These are phyloP conservation scores for Nothobranchius furzeri DNA, from an alignment of 2,113 vertebrate species.

Conservation along the genomic window DNA sequence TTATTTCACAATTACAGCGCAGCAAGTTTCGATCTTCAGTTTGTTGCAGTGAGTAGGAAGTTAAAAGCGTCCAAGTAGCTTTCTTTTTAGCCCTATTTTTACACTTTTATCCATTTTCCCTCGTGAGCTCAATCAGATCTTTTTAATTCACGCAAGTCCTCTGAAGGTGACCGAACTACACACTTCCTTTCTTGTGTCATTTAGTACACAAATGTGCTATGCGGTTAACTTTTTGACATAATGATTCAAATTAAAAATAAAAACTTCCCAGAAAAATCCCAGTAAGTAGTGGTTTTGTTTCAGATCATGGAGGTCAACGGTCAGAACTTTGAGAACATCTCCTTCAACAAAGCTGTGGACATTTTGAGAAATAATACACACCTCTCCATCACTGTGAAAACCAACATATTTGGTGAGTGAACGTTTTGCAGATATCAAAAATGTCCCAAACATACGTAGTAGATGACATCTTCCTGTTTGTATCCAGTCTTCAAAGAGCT, in stretches of 20 bases:
- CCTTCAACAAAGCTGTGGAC: constrained; percentile 90
- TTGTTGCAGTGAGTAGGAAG: neutral
- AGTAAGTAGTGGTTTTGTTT: constrained; percentile 11
- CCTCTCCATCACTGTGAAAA: constrained; percentile 96
- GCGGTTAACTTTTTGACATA: neutral
- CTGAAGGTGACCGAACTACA: neutral
- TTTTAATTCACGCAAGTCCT: neutral
- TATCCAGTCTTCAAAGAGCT: constrained; percentile 93
- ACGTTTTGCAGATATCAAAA: neutral
- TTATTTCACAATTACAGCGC: neutral
- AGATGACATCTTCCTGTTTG: neutral
- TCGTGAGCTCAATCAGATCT: too few relatives aligned
- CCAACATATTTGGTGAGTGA: constrained; percentile 95
- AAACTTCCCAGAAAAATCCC: too few relatives aligned
- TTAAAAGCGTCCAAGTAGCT: neutral
- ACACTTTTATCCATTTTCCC: too few relatives aligned
- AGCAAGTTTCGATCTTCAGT: neutral
- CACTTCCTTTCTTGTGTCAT: constrained; percentile 5
- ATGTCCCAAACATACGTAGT: neutral
- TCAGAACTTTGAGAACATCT: constrained; percentile 98
- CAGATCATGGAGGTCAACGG: constrained; percentile 99
- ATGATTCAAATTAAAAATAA: neutral
- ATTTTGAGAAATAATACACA: constrained; percentile 95
- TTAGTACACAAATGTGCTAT: neutral
- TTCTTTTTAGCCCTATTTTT: neutral